A percentile compares a stretch with the other conserved stretches of the same genome.
These are phyloP conservation scores for Patiria miniata DNA, from an alignment of 35 echinoderm and acorn worm genomes.

Conservation along the genomic window DNA sequence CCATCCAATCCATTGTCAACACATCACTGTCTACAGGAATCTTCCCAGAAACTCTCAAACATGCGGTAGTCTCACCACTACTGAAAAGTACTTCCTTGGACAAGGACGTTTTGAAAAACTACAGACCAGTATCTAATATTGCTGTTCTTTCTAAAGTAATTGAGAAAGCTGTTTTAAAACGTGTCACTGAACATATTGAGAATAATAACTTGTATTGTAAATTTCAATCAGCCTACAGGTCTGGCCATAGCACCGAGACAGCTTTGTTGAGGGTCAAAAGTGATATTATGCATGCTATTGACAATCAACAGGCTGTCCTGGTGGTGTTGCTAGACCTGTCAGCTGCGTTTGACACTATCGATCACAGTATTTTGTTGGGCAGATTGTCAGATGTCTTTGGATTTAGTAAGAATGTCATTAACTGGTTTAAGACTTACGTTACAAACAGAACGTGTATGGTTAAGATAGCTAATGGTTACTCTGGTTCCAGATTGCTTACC, in stretches of 20 bases:
- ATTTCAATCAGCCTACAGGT: not conserved
- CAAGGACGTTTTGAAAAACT: constrained; percentile 12
- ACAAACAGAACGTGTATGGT: no score
- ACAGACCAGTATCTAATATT: constrained; percentile 61
- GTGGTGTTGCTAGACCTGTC: not conserved
- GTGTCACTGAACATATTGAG: not conserved
- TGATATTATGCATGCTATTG: not conserved
- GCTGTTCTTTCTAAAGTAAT: constrained; percentile 33
- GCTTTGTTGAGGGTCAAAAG: no score
- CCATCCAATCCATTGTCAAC: constrained; percentile 19
- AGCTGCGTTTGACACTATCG: no score
- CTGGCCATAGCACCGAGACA: not conserved
- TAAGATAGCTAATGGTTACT: no score
- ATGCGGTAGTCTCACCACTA: constrained; percentile 32
- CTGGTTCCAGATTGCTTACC: no score
- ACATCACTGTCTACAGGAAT: constrained; percentile 6
- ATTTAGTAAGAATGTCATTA: no score
- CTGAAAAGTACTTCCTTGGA: constrained; percentile 51
- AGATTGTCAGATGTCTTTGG: no score
- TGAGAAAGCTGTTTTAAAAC: not conserved
- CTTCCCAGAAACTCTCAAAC: constrained; percentile 15
- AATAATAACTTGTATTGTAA: constrained; percentile 12
- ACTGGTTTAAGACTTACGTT: no score
- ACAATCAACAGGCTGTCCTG: not conserved
- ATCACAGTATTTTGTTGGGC: no score